Evolutionary conservation across 2,113 vertebrate genomes (phyloP), one percentile per base, ranked within the genome.

Genomic region (Meles meles): DNA sequence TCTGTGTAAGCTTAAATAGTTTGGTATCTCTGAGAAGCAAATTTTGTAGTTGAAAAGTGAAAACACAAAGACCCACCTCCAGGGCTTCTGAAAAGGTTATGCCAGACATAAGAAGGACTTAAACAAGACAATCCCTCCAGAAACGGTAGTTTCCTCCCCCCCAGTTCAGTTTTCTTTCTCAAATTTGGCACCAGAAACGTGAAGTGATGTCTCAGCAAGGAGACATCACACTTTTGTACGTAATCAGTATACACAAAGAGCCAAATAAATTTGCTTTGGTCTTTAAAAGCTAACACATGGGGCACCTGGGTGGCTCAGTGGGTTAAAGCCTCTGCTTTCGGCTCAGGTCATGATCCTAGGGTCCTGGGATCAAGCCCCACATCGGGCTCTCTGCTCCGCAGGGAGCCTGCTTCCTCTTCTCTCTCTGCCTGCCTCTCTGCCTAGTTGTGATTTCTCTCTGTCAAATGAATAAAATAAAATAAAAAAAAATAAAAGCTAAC

Each of bases 401-500:
- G n/a, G n/a, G n/a, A n/a, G n/a, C n/a, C n/a, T n/a, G n/a, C n/a
- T n/a, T n/a, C n/a, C n/a, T n/a, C n/a, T n/a, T n/a, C n/a, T n/a
- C n/a, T n/a, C n/a, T n/a, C n/a, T n/a, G n/a, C n/a, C n/a, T n/a
- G n/a, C n/a, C n/a, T n/a, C n/a, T n/a, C n/a, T n/a, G n/a, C n/a
- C n/a, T n/a, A n/a, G n/a, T n/a, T n/a, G n/a, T n/a, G n/a, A n/a
- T n/a, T n/a, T n/a, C n/a, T n/a, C n/a, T n/a, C n/a, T n/a, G n/a
- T n/a, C n/a, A n/a, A n/a, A n/a, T n/a, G n/a, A n/a, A n/a, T n/a
- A n/a, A n/a, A n/a, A n/a, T n/a, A n/a, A n/a, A n/a, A n/a, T n/a
- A n/a, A n/a, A n/a, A n/a, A n/a, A n/a, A n/a, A n/a, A n/a, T 61
- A 49, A 96, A 95, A 91, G n/a, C 34, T 34, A 88, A 93, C 8